Evolutionary conservation across 2,888 invertebrate species (phyloP).

Genomic region (Yponomeuta plumbellus): DNA sequence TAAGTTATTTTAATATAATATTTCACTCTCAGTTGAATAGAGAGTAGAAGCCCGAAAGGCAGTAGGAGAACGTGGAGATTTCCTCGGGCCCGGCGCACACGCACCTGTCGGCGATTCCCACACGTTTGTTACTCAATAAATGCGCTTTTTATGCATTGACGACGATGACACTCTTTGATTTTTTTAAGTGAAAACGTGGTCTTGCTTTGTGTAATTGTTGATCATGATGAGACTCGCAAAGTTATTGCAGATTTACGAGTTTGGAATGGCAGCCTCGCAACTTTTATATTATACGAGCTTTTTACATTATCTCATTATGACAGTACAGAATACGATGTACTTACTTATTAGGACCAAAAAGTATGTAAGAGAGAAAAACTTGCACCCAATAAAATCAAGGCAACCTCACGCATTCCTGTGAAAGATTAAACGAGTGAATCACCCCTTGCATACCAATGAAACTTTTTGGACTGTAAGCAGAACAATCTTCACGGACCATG

Average conservation of each 20-base stretch:
- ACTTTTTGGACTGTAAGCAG: background rate
- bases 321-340: background rate
- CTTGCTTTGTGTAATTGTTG: constrained; percentile 8
- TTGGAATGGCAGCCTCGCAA: background rate
- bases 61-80: background rate
- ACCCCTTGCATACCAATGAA: background rate
- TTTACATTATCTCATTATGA: background rate
- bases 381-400: background rate
- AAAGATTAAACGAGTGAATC: background rate
- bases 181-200: constrained; percentile 29
- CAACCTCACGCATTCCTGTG: background rate
- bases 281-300: background rate
- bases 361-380: background rate
- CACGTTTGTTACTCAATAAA: constrained; percentile 60
- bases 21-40: background rate
- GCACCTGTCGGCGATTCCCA: constrained; percentile 64
- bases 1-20: too few relatives aligned
- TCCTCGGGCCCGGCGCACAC: constrained; percentile 14
- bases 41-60: background rate
- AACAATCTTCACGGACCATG: background rate
- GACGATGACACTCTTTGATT: constrained; percentile 26
- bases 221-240: background rate
- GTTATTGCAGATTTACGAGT: background rate
- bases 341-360: background rate
- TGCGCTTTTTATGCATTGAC: constrained; percentile 60